Conservation (phyloP, 2,888 invertebrate species). For the Ceriagrion tenellum region DNA sequence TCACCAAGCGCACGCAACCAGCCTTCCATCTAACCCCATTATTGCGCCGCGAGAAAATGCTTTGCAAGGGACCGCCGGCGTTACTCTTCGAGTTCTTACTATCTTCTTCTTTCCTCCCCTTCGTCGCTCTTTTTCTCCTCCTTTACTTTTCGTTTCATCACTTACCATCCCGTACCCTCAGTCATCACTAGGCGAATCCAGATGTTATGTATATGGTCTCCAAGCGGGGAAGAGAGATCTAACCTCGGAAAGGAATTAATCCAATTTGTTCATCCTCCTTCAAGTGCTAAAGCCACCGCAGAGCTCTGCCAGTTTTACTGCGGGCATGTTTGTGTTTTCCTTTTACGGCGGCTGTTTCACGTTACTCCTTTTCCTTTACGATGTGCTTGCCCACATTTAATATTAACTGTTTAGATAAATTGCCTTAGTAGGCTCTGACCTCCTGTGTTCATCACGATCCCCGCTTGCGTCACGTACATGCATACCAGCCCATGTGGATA, state of each 20-base stretch:
- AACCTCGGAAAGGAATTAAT: background rate
- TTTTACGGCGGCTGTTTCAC: background rate
- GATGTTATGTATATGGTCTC: background rate
- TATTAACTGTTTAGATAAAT: background rate
- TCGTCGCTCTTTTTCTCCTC: background rate
- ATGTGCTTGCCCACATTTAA: background rate
- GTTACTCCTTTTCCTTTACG: background rate
- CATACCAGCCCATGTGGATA: too few species aligned
- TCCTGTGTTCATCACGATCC: too few species aligned
- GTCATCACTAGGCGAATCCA: background rate
- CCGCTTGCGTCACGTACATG: too few species aligned
- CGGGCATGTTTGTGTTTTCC: background rate
- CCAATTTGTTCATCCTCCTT: background rate
- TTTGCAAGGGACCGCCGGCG: too few species aligned
- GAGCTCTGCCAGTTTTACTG: background rate
- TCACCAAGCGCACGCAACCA: too few species aligned
- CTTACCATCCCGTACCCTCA: background rate
- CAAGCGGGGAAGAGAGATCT: background rate
- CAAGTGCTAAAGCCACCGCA: background rate
- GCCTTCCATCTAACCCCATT: too few species aligned
- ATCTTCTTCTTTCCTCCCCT: background rate
- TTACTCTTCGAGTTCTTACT: too few species aligned
- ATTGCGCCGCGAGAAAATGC: too few species aligned
- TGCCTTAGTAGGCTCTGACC: background rate
- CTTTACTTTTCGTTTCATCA: background rate